Evolutionary conservation across 2,888 invertebrate genomes (phyloP).

Genomic region (Crocallis elinguaria): DNA sequence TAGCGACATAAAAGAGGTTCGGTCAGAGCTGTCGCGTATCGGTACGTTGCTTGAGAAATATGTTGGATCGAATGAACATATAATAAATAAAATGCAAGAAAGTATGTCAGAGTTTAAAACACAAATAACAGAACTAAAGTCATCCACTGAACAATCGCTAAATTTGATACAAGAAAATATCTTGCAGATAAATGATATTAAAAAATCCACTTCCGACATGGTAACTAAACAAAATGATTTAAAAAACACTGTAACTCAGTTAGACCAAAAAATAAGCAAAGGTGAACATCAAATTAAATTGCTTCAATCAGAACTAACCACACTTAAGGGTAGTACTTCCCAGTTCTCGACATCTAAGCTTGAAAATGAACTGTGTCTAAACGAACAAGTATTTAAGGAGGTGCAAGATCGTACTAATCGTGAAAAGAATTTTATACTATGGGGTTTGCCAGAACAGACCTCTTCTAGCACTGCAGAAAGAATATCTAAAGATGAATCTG

Average conservation of each 20-base stretch:
- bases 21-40: neutral
- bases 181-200: conserved; percentile 3
- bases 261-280: neutral
- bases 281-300: conserved; percentile 10
- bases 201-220: neutral
- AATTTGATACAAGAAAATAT: neutral
- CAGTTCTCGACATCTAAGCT: neutral
- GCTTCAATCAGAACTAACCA: conserved; percentile 5
- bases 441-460: conserved; percentile 34
- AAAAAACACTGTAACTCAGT: conserved; percentile 5
- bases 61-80: conserved; percentile 4
- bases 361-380: neutral
- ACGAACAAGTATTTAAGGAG: conserved; percentile 10
- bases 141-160: conserved; percentile 7
- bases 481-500: conserved; percentile 21
- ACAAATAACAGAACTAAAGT: conserved; percentile 4
- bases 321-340: neutral
- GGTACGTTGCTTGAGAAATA: conserved; percentile 10
- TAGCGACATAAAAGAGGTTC: neutral
- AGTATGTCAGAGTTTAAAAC: conserved; percentile 9
- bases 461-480: conserved; percentile 13
- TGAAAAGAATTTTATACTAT: conserved; percentile 39
- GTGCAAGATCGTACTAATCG: conserved; percentile 1
- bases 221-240: conserved; percentile 5
- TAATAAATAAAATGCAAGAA: conserved; percentile 10